Conservation (phyloP, 2,113 vertebrate species). For the Leptobrachium ailaonicum region DNA sequence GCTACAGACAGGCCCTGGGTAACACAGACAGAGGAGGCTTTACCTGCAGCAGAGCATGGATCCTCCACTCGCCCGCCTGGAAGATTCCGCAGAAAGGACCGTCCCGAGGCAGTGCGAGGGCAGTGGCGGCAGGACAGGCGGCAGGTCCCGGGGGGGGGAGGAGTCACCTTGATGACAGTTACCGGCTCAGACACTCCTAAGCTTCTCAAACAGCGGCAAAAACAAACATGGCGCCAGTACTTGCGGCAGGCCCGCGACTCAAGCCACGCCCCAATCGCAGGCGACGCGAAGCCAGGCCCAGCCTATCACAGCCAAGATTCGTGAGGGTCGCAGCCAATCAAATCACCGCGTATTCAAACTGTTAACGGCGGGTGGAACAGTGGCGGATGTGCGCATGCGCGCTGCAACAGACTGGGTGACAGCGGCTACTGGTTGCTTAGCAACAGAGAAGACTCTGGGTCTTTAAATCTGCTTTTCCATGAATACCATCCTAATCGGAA, state of each 20-base stretch:
- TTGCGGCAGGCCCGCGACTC: conserved; percentile 14
- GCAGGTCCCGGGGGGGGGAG: conserved; percentile 7
- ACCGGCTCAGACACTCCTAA: not conserved
- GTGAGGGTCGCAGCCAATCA: not conserved
- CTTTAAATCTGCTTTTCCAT: not conserved
- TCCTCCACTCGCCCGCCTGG: not conserved
- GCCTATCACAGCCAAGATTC: conserved; percentile 1
- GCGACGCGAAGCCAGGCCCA: not conserved
- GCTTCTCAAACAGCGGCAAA: not conserved
- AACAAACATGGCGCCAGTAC: conserved; percentile 45
- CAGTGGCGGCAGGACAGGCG: conserved; percentile 35
- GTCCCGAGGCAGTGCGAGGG: rapidly evolving
- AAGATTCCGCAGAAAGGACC: not conserved
- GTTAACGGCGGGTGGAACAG: conserved; percentile 3
- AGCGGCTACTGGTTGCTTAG: not conserved
- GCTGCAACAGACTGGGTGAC: not conserved
- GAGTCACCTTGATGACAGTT: conserved; percentile 32
- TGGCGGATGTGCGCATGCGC: conserved; percentile 14
- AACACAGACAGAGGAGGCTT: not conserved
- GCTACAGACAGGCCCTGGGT: not conserved
- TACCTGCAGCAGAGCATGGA: conserved; percentile 30
- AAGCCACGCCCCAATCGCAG: not conserved
- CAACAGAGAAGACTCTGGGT: conserved; percentile 21
- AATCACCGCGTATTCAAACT: conserved; percentile 8
- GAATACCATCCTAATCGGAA: too few relatives aligned